phyloP scores from a whole-genome alignment of 2,888 invertebrate species.

The Lottia gigantea region DNA sequence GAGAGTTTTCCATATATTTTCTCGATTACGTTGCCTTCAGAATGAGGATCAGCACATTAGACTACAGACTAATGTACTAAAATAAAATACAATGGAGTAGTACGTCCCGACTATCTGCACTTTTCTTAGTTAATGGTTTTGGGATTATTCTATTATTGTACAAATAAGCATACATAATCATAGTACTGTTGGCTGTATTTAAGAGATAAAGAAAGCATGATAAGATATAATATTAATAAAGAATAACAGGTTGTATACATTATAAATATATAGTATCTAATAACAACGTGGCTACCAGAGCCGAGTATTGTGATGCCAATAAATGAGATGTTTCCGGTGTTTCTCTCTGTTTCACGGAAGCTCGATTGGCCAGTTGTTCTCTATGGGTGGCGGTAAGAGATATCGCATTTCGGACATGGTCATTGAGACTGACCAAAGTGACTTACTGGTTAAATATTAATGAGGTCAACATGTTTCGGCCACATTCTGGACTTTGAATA shows the following conservation, averaged over 20 bases:
- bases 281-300: background rate
- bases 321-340: background rate
- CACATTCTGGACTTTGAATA: background rate
- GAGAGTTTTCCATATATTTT: too few species aligned
- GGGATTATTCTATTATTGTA: too few species aligned
- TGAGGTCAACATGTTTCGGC: background rate
- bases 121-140: too few species aligned
- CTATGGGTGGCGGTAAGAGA: background rate
- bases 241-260: background rate
- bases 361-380: background rate
- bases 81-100: too few species aligned
- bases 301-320: background rate
- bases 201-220: background rate
- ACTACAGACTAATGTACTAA: too few species aligned
- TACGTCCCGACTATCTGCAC: too few species aligned
- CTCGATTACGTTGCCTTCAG: too few species aligned
- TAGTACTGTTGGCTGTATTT: too few species aligned
- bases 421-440: slow-evolving; percentile 4
- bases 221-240: background rate
- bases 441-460: background rate
- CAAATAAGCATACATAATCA: too few species aligned
- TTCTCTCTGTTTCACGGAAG: background rate
- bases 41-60: too few species aligned
- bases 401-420: slow-evolving; percentile 11
- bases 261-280: background rate